These are phyloP conservation scores for Calliphora vomitoria DNA, from an alignment of 2,888 invertebrate genomes.

Conservation along the genomic window DNA sequence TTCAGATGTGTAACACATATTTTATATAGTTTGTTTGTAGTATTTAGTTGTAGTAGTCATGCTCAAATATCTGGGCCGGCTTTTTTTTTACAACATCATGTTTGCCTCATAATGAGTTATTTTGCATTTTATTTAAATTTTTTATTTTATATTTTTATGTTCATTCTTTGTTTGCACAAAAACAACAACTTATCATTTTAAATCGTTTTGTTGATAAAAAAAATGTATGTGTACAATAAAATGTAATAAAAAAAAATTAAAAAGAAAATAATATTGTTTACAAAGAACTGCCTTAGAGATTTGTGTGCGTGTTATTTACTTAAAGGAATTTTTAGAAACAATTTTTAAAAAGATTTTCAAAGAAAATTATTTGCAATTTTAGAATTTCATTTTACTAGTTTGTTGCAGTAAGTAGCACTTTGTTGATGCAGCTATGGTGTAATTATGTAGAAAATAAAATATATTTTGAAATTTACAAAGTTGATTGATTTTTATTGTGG, in stretches of 20 bases:
- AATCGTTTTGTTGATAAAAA: conserved; percentile 27
- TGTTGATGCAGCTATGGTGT: not conserved
- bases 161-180: conserved; percentile 12
- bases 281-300: conserved; percentile 43
- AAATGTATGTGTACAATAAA: not conserved
- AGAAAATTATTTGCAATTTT: conserved; percentile 29
- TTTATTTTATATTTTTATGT: conserved; percentile 25
- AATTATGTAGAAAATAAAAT: not conserved
- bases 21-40: no score
- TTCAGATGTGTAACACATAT: no score
- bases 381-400: conserved; percentile 3
- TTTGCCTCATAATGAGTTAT: conserved; percentile 21
- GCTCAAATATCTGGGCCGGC: conserved; percentile 39
- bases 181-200: conserved; percentile 26
- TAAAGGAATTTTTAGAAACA: conserved; percentile 10
- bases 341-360: conserved; percentile 2
- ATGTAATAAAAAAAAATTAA: conserved; percentile 18
- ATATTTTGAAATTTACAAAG: conserved; percentile 14
- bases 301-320: conserved; percentile 12
- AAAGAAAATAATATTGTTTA: conserved; percentile 9
- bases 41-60: conserved; percentile 2
- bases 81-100: conserved; percentile 28
- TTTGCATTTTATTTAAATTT: conserved; percentile 21
- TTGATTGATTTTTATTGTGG: conserved; percentile 25
- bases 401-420: not conserved